Conservation (phyloP, 2,888 invertebrate species). For the Malthinus flaveolus region DNA sequence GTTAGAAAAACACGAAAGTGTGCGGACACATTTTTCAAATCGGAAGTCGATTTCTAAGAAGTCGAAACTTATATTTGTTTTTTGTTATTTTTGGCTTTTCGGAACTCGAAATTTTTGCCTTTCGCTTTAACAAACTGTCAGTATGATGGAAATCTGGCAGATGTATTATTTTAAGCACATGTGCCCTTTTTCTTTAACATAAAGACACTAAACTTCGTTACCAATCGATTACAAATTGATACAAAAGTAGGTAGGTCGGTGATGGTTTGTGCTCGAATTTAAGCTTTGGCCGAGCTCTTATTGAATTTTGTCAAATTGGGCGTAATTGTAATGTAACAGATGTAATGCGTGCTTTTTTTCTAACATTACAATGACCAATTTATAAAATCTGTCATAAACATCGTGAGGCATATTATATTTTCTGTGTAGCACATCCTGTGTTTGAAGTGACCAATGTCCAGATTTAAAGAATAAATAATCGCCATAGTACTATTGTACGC, state of each 20-base stretch:
- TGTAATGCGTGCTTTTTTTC: neutral
- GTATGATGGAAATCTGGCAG: slow-evolving; percentile 53
- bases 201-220: neutral
- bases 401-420: slow-evolving; percentile 27
- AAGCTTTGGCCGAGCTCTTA: no score
- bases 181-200: slow-evolving; percentile 39
- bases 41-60: slow-evolving; percentile 35
- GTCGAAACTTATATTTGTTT: slow-evolving; percentile 30
- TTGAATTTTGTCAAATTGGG: no score
- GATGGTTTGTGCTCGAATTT: no score
- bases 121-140: slow-evolving; percentile 43
- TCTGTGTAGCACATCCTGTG: slow-evolving; percentile 24
- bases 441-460: slow-evolving; percentile 32
- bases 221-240: neutral
- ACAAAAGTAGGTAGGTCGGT: no score
- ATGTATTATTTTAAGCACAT: slow-evolving; percentile 55
- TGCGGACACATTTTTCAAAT: slow-evolving; percentile 48
- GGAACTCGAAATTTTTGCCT: slow-evolving; percentile 37
- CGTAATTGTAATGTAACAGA: neutral
- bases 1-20: slow-evolving; percentile 41
- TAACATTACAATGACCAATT: slow-evolving; percentile 1
- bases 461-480: slow-evolving; percentile 12
- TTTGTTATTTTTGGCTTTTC: slow-evolving; percentile 51
- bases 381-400: slow-evolving; percentile 20
- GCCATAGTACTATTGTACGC: slow-evolving; percentile 13